Evolutionary conservation across 2,797 vertebrate species (phyloP).

Genomic region (Pterois miles): DNA sequence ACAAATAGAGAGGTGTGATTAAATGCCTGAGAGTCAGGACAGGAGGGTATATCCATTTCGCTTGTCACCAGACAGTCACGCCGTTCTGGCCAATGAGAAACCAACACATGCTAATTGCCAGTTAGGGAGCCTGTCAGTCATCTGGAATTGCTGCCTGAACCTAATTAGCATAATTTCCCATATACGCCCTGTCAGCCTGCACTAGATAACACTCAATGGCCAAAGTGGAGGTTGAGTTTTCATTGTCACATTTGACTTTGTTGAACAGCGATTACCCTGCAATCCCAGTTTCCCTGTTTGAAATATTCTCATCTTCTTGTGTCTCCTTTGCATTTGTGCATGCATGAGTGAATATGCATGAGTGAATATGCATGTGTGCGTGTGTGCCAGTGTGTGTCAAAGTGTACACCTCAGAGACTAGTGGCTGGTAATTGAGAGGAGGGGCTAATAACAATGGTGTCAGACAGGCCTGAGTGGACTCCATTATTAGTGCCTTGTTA

Average conservation of each 20-base stretch:
- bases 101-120: slow-evolving; percentile 69
- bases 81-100: slow-evolving; percentile 60
- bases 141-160: slow-evolving; percentile 47
- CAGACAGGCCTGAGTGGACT: slow-evolving; percentile 54
- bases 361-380: background rate
- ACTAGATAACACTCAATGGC: slow-evolving; percentile 21
- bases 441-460: slow-evolving; percentile 62
- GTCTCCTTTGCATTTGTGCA: slow-evolving; percentile 36
- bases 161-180: slow-evolving; percentile 71
- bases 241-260: slow-evolving; percentile 56
- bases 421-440: slow-evolving; percentile 60
- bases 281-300: slow-evolving; percentile 23
- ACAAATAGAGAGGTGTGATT: slow-evolving; percentile 49
- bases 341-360: slow-evolving; percentile 30
- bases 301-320: slow-evolving; percentile 29
- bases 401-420: slow-evolving; percentile 26
- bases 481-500: slow-evolving; percentile 54
- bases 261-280: slow-evolving; percentile 44
- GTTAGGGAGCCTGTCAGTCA: slow-evolving; percentile 72
- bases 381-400: slow-evolving; percentile 22
- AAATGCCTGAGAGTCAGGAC: slow-evolving; percentile 46
- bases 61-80: slow-evolving; percentile 64
- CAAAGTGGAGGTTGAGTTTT: slow-evolving; percentile 17
- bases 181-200: slow-evolving; percentile 31
- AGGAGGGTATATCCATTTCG: slow-evolving; percentile 54